Conservation (phyloP, 2,113 vertebrate genomes). For the Coryphaenoides rupestris region DNA sequence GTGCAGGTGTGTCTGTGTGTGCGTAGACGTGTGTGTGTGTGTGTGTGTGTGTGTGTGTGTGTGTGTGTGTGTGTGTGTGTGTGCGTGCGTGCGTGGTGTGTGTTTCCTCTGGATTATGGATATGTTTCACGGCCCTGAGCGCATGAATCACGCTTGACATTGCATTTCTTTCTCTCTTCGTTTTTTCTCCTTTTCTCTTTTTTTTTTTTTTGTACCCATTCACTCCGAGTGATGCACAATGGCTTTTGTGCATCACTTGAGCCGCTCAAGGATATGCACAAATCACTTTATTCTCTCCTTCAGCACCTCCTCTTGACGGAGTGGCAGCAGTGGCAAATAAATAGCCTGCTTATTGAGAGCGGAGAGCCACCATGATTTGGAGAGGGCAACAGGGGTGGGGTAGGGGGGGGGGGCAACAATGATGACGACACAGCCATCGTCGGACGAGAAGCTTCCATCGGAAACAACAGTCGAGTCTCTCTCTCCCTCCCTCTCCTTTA, state of each 20-base stretch:
- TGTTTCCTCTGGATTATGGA: constrained; percentile 46
- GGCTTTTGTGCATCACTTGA: constrained; percentile 65
- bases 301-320: constrained; percentile 55
- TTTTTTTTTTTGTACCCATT: constrained; percentile 20
- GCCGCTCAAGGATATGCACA: constrained; percentile 66
- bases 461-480: constrained; percentile 34
- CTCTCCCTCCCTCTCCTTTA: constrained; percentile 42
- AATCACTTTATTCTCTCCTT: constrained; percentile 37
- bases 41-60: not conserved
- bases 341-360: constrained; percentile 54
- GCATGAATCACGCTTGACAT: constrained; percentile 54
- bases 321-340: constrained; percentile 45
- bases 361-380: constrained; percentile 38
- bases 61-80: constrained; percentile 21
- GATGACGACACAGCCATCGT: constrained; percentile 49
- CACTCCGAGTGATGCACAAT: constrained; percentile 60
- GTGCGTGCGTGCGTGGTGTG: constrained; percentile 43
- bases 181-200: not conserved
- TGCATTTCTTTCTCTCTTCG: constrained; percentile 23
- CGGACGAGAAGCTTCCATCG: constrained; percentile 54
- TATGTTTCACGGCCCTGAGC: constrained; percentile 52
- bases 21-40: not conserved
- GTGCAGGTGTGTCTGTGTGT: too few species aligned
- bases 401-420: constrained; percentile 54
- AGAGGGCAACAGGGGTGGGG: too few species aligned